Base-by-base conservation (phyloP, 2,888 invertebrate species). In the Elysia crispata region DNA sequence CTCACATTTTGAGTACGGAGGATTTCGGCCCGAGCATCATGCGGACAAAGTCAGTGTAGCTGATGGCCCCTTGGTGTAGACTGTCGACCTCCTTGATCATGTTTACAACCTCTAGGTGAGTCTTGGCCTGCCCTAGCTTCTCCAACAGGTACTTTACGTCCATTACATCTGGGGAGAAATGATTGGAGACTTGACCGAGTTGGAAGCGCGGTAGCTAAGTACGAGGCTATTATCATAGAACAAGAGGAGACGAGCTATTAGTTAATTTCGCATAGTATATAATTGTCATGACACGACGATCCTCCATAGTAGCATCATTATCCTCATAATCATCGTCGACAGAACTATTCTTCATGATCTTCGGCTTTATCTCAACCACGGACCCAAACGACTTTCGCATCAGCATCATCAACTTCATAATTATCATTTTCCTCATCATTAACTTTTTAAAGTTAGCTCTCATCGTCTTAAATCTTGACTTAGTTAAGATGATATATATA, bases 21-120 rank as follows among this genome's bases (percentile, higher is more conserved):
- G 84, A 86, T 79, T 89, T 88, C 0, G 87, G 86, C 0, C 91
- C 90, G 3, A 89, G 84, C 91, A 91, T 91, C 91, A 91, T 91
- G 64, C 83, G 82, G 1, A 91, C 81, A 70, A 91, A 91, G 69
- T 91, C 91, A 20, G 83, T 82, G 83, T 91, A 91, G 82, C 84
- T 86, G 83, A 91, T 91, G 69, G 89, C 88, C 1, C 89, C 90
- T 0, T 85, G 83, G 75, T 88, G 83, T 1, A 87, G 86, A 8
- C 86, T 86, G 85, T 91, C 91, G 31, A 91, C 87, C 81, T 91
- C 90, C 20, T 81, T 81, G 73, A 91, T 91, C 91, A 91, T 90
- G 81, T 90, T 91, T 84, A 88, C 90, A 76, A 91, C 82, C 85
- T 91, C 91, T 62, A 88, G 82, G 80, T 91, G 91, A 0, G 91